Evolutionary conservation across 2,888 invertebrate species (phyloP), one percentile per base, ranked within the genome.

Genomic region (Melitaea athalia): DNA sequence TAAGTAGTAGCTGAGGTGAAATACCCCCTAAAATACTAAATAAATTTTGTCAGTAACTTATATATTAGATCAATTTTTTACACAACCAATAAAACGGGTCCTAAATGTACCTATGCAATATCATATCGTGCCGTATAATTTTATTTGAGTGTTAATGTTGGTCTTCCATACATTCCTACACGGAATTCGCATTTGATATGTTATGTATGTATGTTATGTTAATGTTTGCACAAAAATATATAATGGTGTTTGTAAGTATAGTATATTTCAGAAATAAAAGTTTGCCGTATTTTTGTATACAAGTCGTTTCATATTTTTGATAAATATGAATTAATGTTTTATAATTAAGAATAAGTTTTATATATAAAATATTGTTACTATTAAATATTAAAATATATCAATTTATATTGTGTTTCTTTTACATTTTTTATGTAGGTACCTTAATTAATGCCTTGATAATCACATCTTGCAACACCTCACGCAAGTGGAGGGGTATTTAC

Each of bases 101-200:
- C 24, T 24, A 24, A 24, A 24, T 43, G 11, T 4, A 4, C 3
- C 11, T 3, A 3, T 43, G 43, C 4, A 45, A 45, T 10, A 14
- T 45, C 38, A 11, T 45, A 14, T 12, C 10, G 31, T 52, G 31
- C 52, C 52, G 11, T 52, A 24, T 14, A 11, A 52, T 52, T 33
- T 55, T 8, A 7, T 55, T 31, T 33, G 14, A 55, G 8, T 55
- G 53, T 12, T 31, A 8, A 55, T 33, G n/a, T 10, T 45, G 4
- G 53, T 55, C 53, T 55, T 55, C 53, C 53, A 55, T 33, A 55
- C 53, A 55, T 55, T 55, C 53, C 53, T 33, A 11, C 5, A 17
- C 12, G 52, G 52, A 33, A 55, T 55, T 24, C 31, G 33, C 53
- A 33, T 55, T 33, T 55, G 33, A 12, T 5, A 7, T 14, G 12